A percentile compares a stretch with the other conserved stretches of the same genome.
Evolutionary conservation across 2,113 vertebrate species (phyloP).

Genomic region (Copsychus sechellarum): DNA sequence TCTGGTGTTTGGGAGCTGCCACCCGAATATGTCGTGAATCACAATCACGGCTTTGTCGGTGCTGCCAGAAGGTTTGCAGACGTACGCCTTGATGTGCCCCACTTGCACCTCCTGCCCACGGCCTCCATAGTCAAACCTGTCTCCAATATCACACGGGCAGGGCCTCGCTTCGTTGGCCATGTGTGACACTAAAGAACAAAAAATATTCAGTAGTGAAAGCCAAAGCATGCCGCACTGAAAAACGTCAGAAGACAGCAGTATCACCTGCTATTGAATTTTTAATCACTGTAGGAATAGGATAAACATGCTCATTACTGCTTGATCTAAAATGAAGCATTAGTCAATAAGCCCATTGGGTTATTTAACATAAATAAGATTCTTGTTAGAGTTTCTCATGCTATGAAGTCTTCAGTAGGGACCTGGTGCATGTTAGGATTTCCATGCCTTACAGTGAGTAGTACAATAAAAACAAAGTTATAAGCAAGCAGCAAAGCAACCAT

Average conservation of each 20-base stretch:
- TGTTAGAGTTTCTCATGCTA: not conserved
- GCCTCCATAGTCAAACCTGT: constrained; percentile 82
- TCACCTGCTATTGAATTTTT: not conserved
- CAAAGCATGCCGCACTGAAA: not conserved
- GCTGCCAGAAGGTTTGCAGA: constrained; percentile 73
- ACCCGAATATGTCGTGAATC: constrained; percentile 91
- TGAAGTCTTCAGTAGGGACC: not conserved
- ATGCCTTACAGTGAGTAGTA: not conserved
- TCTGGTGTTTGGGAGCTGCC: constrained; percentile 90
- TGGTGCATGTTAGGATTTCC: not conserved
- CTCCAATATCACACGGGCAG: constrained; percentile 88
- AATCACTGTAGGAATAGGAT: not conserved
- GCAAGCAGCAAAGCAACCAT: not conserved
- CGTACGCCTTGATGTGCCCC: constrained; percentile 82
- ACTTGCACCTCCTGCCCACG: constrained; percentile 84
- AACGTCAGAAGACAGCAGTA: not conserved
- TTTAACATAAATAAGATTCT: not conserved
- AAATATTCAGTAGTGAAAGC: not conserved
- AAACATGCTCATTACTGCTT: not conserved
- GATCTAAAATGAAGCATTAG: not conserved
- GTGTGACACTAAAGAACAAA: not conserved
- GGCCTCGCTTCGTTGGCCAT: constrained; percentile 91
- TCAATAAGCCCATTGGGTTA: not conserved
- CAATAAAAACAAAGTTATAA: not conserved
- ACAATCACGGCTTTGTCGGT: constrained; percentile 85